A percentile compares a stretch with the other conserved stretches of the same genome.
These are phyloP conservation scores for Saimiri boliviensis DNA, from an alignment of 2,113 vertebrate species.

Conservation along the genomic window DNA sequence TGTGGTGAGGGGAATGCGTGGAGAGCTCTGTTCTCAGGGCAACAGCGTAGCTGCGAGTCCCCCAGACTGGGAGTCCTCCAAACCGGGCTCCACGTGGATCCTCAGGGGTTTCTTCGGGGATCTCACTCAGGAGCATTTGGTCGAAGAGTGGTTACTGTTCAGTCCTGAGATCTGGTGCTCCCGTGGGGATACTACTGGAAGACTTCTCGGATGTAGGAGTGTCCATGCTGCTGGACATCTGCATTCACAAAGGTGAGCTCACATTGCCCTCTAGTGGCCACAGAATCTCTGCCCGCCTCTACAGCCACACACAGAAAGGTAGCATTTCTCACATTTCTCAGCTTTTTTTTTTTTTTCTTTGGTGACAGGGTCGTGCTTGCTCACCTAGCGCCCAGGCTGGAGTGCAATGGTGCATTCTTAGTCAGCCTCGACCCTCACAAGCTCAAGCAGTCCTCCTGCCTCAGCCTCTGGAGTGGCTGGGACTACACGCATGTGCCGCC, in stretches of 20 bases:
- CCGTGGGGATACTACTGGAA: background rate
- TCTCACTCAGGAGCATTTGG: background rate
- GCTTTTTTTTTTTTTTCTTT: background rate
- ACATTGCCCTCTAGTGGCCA: conserved; percentile 50
- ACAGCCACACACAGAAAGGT: background rate
- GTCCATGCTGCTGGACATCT: background rate
- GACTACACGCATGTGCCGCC: background rate
- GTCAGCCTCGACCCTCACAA: background rate
- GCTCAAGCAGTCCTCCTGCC: background rate
- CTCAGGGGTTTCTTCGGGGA: background rate
- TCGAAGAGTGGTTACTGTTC: background rate
- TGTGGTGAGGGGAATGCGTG: background rate
- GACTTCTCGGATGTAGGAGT: background rate
- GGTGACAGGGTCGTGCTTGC: background rate
- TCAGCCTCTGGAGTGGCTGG: background rate
- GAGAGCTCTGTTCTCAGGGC: background rate
- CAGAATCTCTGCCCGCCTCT: background rate
- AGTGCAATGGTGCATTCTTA: background rate
- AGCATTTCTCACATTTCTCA: background rate
- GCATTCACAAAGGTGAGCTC: background rate
- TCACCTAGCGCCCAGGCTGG: background rate
- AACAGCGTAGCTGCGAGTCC: background rate
- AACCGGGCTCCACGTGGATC: background rate
- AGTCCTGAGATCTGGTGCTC: background rate
- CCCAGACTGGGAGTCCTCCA: background rate